phyloP scores from a whole-genome alignment of 2,113 vertebrate species.

The Jacana jacana region DNA sequence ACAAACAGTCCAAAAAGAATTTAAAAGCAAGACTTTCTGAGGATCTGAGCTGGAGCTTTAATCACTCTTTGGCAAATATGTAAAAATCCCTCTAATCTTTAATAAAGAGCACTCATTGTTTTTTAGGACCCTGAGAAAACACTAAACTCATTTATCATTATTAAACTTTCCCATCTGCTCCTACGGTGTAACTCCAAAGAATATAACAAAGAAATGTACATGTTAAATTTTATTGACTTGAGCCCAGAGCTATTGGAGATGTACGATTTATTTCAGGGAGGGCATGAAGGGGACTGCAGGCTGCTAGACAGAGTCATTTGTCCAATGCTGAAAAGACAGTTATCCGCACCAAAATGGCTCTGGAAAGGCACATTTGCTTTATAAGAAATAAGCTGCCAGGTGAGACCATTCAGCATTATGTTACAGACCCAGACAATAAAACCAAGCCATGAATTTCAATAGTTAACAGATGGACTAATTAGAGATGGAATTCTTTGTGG shows the following conservation, averaged over 20 bases:
- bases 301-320: slow-evolving; percentile 54
- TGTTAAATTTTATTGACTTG: slow-evolving; percentile 59
- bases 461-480: slow-evolving; percentile 71
- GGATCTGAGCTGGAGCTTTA: slow-evolving; percentile 13
- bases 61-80: slow-evolving; percentile 7
- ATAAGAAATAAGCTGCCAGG: slow-evolving; percentile 59
- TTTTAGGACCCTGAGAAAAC: slow-evolving; percentile 24
- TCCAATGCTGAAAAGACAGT: slow-evolving; percentile 50
- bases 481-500: slow-evolving; percentile 53
- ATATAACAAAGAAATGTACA: slow-evolving; percentile 46
- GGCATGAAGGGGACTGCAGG: slow-evolving; percentile 51
- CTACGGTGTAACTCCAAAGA: neutral
- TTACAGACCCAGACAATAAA: slow-evolving; percentile 52
- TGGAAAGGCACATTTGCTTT: slow-evolving; percentile 47
- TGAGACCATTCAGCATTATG: slow-evolving; percentile 57
- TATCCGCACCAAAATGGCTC: slow-evolving; percentile 60
- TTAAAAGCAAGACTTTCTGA: slow-evolving; percentile 42
- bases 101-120: slow-evolving; percentile 36
- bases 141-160: slow-evolving; percentile 53
- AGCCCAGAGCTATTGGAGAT: slow-evolving; percentile 52
- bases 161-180: slow-evolving; percentile 54
- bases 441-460: slow-evolving; percentile 60
- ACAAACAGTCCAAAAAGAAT: slow-evolving; percentile 57
- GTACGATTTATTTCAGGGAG: slow-evolving; percentile 48
- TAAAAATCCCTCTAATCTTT: slow-evolving; percentile 39